Evolutionary conservation across 2,113 vertebrate genomes (phyloP).

Genomic region (Felis catus): F.catus_Fca126_mat1.0 CM031412.1:46593501-46594000

Average conservation of each 20-base stretch:
- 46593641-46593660: background rate
- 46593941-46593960: constrained; percentile 82
- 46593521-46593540: background rate
- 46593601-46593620: background rate
- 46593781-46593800: constrained; percentile 54
- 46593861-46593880: constrained; percentile 58
- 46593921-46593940: constrained; percentile 59
- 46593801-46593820: constrained; percentile 46
- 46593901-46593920: constrained; percentile 68
- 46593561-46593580: background rate
- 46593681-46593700: background rate
- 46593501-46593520: background rate
- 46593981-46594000: constrained; percentile 78
- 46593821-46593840: constrained; percentile 47
- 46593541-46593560: background rate
- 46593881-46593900: constrained; percentile 77
- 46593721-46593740: background rate
- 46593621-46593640: background rate
- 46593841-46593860: constrained; percentile 55
- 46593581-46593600: background rate
- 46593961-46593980: constrained; percentile 78
- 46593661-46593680: background rate
- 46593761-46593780: constrained; percentile 20
- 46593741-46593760: background rate
- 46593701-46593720: background rate